Percentiles rank a stretch among this genome's conserved stretches.
Conservation (phyloP, 2,888 invertebrate genomes). For the Meganola albula region DNA sequence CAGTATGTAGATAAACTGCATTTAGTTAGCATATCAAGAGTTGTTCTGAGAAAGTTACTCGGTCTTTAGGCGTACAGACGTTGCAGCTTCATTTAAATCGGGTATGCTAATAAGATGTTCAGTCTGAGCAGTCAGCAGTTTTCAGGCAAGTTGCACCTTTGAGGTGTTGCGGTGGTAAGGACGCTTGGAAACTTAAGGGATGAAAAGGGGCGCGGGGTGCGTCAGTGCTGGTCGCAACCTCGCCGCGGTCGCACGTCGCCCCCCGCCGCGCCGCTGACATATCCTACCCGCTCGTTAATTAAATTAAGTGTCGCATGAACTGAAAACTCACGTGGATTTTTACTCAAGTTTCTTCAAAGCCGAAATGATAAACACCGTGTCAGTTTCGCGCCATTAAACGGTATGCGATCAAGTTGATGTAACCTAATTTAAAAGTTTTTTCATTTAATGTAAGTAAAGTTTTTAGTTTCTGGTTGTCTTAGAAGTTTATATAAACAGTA, state of each 20-base stretch:
- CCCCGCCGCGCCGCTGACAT: slow-evolving; percentile 31
- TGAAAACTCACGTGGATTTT: slow-evolving; percentile 55
- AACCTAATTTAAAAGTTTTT: too few species aligned
- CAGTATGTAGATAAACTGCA: slow-evolving; percentile 23
- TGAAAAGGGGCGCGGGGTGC: slow-evolving; percentile 50
- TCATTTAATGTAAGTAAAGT: slow-evolving; percentile 28
- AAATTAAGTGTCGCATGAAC: slow-evolving; percentile 68
- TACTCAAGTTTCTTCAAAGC: slow-evolving; percentile 39
- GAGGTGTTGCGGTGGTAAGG: slow-evolving; percentile 50
- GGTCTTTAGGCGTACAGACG: slow-evolving; percentile 32
- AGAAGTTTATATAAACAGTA: slow-evolving; percentile 21
- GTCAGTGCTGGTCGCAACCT: slow-evolving; percentile 63
- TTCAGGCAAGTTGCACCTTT: slow-evolving; percentile 49
- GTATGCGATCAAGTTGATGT: slow-evolving; percentile 45
- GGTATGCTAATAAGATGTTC: slow-evolving; percentile 60
- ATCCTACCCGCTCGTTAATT: slow-evolving; percentile 48
- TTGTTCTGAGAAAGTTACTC: slow-evolving; percentile 27
- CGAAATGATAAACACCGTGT: slow-evolving; percentile 41
- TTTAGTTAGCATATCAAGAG: slow-evolving; percentile 29
- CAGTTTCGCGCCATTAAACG: slow-evolving; percentile 39
- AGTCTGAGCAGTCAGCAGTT: slow-evolving; percentile 57
- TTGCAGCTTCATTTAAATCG: slow-evolving; percentile 62
- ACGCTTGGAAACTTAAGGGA: slow-evolving; percentile 44
- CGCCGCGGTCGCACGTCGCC: slow-evolving; percentile 26
- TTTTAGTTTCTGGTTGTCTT: slow-evolving; percentile 20